Evolutionary conservation across 2,888 invertebrate genomes (phyloP), one percentile per base, ranked within the genome.

Genomic region (Nephrocerus scutellatus): DNA sequence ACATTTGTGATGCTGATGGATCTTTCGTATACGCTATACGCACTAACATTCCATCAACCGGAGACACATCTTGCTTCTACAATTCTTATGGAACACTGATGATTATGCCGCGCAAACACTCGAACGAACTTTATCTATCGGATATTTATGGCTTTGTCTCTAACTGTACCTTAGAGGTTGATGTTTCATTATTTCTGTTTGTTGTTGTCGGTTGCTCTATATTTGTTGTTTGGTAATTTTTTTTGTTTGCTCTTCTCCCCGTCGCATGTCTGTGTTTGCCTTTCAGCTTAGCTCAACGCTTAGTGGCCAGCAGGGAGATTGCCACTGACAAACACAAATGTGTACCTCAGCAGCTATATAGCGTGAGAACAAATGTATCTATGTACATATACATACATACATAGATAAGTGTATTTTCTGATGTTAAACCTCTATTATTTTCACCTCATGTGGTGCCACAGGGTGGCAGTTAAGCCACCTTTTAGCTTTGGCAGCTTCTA

Each of bases 261-360:
- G n/a, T 7, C n/a, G 26, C 26, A 30, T 43, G 41, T 39, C 29
- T 39, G 25, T 33, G 28, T 50, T 53, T 56, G 57, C 55, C 24
- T 34, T 39, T 29, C 31, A 46, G 47, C 42, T 52, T 51, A 55
- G 53, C 56, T 57, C 50, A 55, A 51, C 62, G 62, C 60, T 62
- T 62, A 62, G 62, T 62, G 60, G 62, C 58, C 62, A 56, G 60
- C 59, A 55, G 62, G 62, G 62, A 62, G 56, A 53, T 50, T 47
- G 52, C 53, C 21, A 34, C 26, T 23, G n/a, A 23, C 14, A 20
- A 19, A 33, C 23, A 30, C 25, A 26, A 12, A 32, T 26, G 36
- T 29, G 36, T 29, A 31, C 28, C 36, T 36, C 32, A 19, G 36
- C 21, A 14, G 31, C 30, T 26, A 38, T 34, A 30, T 30, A 25